phyloP scores from a whole-genome alignment of 2,113 vertebrate genomes.

The Poeciliopsis prolifica region DNA sequence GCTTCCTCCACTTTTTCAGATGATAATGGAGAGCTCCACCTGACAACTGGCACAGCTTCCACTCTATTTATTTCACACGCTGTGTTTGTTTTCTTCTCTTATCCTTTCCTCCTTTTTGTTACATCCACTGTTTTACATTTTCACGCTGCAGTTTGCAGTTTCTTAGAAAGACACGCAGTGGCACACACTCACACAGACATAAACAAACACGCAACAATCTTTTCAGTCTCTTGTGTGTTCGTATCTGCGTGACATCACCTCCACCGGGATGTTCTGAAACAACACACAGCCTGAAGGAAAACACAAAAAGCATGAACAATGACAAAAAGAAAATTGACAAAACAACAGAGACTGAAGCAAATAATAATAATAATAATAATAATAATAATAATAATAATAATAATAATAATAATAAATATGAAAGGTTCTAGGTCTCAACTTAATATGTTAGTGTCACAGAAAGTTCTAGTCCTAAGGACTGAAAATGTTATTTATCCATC shows the following conservation, averaged over 20 bases:
- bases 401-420: slow-evolving; percentile 18
- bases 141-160: not conserved
- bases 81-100: slow-evolving; percentile 13
- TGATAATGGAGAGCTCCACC: slow-evolving; percentile 17
- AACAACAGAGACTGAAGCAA: slow-evolving; percentile 48
- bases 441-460: not conserved
- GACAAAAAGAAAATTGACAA: slow-evolving; percentile 72
- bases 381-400: slow-evolving; percentile 11
- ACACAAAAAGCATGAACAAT: slow-evolving; percentile 84
- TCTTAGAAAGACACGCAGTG: not conserved
- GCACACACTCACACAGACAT: not conserved
- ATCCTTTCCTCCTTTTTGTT: slow-evolving; percentile 19
- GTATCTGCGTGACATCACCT: slow-evolving; percentile 76
- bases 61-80: slow-evolving; percentile 11
- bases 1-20: slow-evolving; percentile 38
- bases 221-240: slow-evolving; percentile 63
- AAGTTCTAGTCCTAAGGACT: not conserved
- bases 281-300: slow-evolving; percentile 98
- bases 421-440: not conserved
- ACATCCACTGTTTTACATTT: slow-evolving; percentile 17
- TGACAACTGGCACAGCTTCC: slow-evolving; percentile 7
- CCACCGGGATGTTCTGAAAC: slow-evolving; percentile 96
- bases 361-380: slow-evolving; percentile 38
- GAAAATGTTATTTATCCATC: not conserved
- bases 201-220: not conserved